Conservation (phyloP, 2,113 vertebrate species). For the Cettia cetti region DNA sequence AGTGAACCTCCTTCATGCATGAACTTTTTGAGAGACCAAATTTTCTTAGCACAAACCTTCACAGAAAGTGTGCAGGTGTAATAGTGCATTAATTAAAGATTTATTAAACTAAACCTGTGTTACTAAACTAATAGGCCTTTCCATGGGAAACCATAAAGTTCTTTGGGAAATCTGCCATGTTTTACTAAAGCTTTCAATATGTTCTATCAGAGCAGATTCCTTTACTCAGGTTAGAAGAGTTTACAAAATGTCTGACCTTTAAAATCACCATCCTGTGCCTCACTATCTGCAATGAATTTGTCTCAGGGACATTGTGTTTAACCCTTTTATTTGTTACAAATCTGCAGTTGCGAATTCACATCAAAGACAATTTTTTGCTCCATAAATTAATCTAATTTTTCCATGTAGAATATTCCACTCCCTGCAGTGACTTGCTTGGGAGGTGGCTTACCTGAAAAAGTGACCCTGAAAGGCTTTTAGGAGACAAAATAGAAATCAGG, state of each 20-base stretch:
- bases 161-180: neutral
- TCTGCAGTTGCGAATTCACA: neutral
- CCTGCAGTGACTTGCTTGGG: neutral
- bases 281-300: neutral
- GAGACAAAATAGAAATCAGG: neutral
- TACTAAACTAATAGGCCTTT: neutral
- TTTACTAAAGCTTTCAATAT: neutral
- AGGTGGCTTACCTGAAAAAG: neutral
- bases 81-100: neutral
- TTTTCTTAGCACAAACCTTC: neutral
- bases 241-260: neutral
- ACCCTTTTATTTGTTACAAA: neutral
- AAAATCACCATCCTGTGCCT: neutral
- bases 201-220: neutral
- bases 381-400: neutral
- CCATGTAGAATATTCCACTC: neutral
- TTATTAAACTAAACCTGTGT: neutral
- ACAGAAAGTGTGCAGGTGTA: neutral
- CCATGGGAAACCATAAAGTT: neutral
- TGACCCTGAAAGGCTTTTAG: neutral
- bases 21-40: neutral
- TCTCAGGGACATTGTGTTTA: neutral
- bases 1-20: neutral
- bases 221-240: neutral
- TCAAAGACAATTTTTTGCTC: neutral